Evolutionary conservation across 2,113 vertebrate genomes (phyloP), one percentile per base, ranked within the genome.

Genomic region (Chelonoidis abingdonii): DNA sequence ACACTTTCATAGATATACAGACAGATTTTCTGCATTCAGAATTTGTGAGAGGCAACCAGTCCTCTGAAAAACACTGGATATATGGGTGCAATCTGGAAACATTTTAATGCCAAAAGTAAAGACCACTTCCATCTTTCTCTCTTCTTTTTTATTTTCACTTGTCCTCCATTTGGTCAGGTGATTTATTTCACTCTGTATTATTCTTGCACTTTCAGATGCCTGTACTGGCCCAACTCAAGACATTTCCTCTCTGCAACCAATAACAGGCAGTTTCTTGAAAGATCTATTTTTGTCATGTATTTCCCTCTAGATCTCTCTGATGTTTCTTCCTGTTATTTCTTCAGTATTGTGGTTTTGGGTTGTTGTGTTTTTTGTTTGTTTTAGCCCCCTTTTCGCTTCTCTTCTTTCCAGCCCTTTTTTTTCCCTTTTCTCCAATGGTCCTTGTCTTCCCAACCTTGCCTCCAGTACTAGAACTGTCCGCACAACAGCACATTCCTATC

Each of bases 191-290:
- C 6, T 31, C 29, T 10, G 27, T 62, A 31, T 31, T 62, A 79
- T 90, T 92, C 59, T n/a, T 69, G 69, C 2, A 16, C 5, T 92
- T 94, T 1, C 2, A 81, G 2, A 24, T 2, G 2, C 8, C 47
- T 89, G 35, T 90, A n/a, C 41, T 91, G 87, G 29, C 41, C 82
- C 44, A 38, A 3, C 12, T 0, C 0, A 72, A 22, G 57, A 56
- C 29, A 62, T 0, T 0, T 31, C 14, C 50, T 65, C 56, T 59
- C 7, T 69, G 19, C 14, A 84, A 3, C 22, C 38, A 4, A 9
- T 3, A 82, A 44, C 41, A 89, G 38, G n/a, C 49, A 35, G 84
- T 10, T 83, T 6, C 5, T 44, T 79, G 25, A 21, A 3, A 92
- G 4, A 82, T 2, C 2, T 62, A 10, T 79, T 88, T 84, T 47